phyloP scores from a whole-genome alignment of 2,888 invertebrate genomes.

The Muscina levida region DNA sequence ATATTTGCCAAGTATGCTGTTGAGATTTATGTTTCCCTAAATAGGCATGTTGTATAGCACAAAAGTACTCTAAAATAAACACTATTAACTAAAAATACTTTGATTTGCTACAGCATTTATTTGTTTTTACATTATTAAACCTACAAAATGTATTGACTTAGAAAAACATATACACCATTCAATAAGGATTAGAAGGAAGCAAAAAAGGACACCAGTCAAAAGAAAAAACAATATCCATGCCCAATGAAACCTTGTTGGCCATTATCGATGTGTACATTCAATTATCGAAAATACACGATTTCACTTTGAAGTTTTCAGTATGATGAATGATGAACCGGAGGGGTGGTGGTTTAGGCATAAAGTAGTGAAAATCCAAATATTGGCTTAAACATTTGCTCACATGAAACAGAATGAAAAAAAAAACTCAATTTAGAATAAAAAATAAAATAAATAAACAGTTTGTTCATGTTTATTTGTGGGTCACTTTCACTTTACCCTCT shows the following conservation, averaged over 20 bases:
- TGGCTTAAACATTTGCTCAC: slow-evolving; percentile 60
- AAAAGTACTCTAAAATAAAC: slow-evolving; percentile 42
- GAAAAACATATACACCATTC: slow-evolving; percentile 24
- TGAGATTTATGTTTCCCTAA: neutral
- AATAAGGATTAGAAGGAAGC: neutral
- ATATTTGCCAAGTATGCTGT: slow-evolving; percentile 12
- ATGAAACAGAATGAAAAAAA: slow-evolving; percentile 17
- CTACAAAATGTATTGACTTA: slow-evolving; percentile 54
- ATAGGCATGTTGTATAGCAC: neutral
- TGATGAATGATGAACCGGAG: neutral
- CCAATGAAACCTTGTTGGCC: neutral
- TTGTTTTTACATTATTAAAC: slow-evolving; percentile 59
- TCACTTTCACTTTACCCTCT: slow-evolving; percentile 60
- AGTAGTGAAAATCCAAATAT: slow-evolving; percentile 54
- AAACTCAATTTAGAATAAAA: slow-evolving; percentile 28
- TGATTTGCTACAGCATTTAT: slow-evolving; percentile 50
- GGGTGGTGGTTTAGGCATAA: neutral
- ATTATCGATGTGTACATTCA: slow-evolving; percentile 65
- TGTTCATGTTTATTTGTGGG: slow-evolving; percentile 60
- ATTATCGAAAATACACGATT: slow-evolving; percentile 64
- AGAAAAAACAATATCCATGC: neutral
- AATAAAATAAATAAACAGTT: slow-evolving; percentile 10
- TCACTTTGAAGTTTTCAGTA: no score
- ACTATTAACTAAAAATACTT: slow-evolving; percentile 62
- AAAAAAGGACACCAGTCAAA: slow-evolving; percentile 46